Conservation (phyloP, 2,113 vertebrate species). For the Nothocercus nigrocapillus region DNA sequence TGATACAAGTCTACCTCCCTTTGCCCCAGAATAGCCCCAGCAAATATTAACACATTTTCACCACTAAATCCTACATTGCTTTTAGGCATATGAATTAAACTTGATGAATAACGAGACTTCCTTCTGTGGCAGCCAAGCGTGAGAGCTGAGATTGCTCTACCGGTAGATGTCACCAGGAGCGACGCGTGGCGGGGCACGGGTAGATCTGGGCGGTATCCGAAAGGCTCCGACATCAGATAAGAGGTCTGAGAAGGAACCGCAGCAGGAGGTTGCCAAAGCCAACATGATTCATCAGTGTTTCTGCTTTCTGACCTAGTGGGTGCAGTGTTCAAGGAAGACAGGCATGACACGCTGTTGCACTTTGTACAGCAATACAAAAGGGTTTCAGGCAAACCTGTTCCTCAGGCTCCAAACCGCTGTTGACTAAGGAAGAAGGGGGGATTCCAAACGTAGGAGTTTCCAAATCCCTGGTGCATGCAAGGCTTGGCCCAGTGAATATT, state of each 20-base stretch:
- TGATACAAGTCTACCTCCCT: slow-evolving; percentile 41
- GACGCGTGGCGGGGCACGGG: not conserved
- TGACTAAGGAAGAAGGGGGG: not conserved
- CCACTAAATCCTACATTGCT: not conserved
- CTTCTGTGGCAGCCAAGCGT: not conserved
- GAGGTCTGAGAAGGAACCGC: not conserved
- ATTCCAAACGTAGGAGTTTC: slow-evolving; percentile 28
- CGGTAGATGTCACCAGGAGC: slow-evolving; percentile 60
- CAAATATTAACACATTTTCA: not conserved
- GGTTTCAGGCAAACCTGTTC: slow-evolving; percentile 54
- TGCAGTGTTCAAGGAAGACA: not conserved
- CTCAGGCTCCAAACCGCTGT: not conserved
- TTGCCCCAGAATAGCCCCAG: not conserved
- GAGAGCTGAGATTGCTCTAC: not conserved
- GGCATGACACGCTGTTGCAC: not conserved
- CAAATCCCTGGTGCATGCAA: not conserved
- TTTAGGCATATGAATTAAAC: not conserved
- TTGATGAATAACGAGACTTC: not conserved
- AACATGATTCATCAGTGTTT: not conserved
- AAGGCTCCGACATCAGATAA: not conserved
- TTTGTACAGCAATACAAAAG: not conserved
- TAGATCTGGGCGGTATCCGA: not conserved
- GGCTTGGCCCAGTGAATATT: not conserved
- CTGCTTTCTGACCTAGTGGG: not conserved
- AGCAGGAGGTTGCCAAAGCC: not conserved